Base-by-base conservation (phyloP, 2,113 vertebrate species). In the Limnothrissa miodon region DNA sequence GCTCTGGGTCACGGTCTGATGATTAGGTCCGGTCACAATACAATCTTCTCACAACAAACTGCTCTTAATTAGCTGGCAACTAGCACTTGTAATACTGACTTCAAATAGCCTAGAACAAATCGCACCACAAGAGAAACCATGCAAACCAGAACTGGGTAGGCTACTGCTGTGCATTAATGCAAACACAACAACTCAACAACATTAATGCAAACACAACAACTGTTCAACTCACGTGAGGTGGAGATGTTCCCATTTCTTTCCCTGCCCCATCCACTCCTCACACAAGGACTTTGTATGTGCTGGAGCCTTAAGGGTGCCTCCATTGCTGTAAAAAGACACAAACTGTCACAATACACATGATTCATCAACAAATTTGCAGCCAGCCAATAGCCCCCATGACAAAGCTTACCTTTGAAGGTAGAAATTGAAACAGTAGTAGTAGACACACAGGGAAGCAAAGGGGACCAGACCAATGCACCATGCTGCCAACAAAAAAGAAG, bases 231-330 rank as follows among this genome's bases (percentile, higher is more conserved):
- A 95, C 94, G 93, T 94, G 21, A 93, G 89, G 83, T 93, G 85
- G 42, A 94, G 92, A 83, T 87, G 90, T 84, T 93, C 91, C 93
- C 93, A 94, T 85, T 93, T 95, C 85, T 90, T 92, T 33, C 29
- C 66, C 82, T 90, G 86, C 36, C 86, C 88, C 51, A 87, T 51
- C 87, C 87, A 90, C 66, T 87, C 86, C 39, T 89, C 87, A 82
- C 94, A 95, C n/a, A 85, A 39, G 5, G 85, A 85, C 84, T 90
- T 91, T 87, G 87, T 90, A 56, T 86, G 86, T 82, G 84, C 85
- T 25, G 79, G 86, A 88, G 84, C 33, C 88, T 89, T 92, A 84
- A 81, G 88, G 86, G 82, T 86, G 83, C 87, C 82, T 53, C 86
- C 80, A 39, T 88, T 91, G 80, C 92, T 93, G 90, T 15, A 33